Evolutionary conservation across 2,113 vertebrate species (phyloP).

Genomic region (Petroica traversi): DNA sequence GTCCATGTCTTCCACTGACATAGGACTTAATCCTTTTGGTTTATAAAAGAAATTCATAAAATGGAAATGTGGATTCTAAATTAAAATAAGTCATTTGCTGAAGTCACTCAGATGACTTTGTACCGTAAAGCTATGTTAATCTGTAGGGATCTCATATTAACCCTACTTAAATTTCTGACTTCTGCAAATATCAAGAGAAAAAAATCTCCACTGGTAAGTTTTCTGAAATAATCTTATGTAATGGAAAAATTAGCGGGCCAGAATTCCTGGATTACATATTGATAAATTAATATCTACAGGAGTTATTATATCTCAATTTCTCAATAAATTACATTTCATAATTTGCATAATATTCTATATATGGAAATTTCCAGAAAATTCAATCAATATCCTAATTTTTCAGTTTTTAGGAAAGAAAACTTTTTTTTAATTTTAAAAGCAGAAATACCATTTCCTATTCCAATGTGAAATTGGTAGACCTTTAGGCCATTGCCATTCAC

Average conservation of each 20-base stretch:
- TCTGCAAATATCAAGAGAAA: not conserved
- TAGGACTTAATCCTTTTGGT: not conserved
- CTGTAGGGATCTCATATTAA: not conserved
- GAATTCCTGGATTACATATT: not conserved
- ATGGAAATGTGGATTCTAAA: not conserved
- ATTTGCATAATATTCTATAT: not conserved
- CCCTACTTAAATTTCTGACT: not conserved
- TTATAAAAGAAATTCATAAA: not conserved
- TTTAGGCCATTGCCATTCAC: not conserved
- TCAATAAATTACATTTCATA: not conserved
- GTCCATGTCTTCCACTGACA: not conserved
- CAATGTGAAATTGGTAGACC: not conserved
- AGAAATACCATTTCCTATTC: not conserved
- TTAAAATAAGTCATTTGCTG: not conserved
- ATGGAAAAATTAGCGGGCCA: not conserved
- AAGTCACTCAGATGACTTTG: not conserved
- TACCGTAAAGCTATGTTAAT: not conserved
- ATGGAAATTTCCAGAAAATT: not conserved
- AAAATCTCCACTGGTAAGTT: not conserved
- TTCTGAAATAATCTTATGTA: not conserved
- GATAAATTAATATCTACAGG: not conserved
- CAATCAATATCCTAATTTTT: not conserved
- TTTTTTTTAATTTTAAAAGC: not conserved
- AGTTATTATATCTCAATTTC: not conserved
- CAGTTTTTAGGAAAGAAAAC: not conserved